These are phyloP conservation scores for Thymelicus lineola DNA, from an alignment of 2,888 invertebrate genomes.

Conservation along the genomic window DNA sequence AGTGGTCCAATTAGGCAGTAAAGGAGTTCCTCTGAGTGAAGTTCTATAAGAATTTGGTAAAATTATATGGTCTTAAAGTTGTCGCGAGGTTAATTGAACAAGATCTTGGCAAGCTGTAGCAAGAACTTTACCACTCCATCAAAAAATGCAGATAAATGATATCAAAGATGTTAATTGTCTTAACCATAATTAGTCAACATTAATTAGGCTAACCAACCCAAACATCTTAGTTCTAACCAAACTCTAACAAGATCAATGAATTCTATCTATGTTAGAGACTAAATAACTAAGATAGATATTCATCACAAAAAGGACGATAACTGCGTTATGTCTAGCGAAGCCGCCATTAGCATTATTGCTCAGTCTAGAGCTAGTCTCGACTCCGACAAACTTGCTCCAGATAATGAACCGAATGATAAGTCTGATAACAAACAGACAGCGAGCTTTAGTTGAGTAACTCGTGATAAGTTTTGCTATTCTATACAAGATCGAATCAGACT, in stretches of 20 bases:
- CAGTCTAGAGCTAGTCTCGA: constrained; percentile 14
- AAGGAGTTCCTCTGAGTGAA: no score
- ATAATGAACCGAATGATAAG: constrained; percentile 24
- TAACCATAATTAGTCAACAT: background rate
- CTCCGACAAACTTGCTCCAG: constrained; percentile 22
- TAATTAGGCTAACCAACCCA: background rate
- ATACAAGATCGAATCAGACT: no score
- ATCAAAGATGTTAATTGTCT: no score
- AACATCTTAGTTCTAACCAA: background rate
- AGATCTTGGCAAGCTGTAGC: no score
- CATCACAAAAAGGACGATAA: constrained; percentile 38
- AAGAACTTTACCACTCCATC: no score
- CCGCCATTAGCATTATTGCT: constrained; percentile 45
- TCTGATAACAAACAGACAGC: constrained; percentile 21
- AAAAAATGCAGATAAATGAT: no score
- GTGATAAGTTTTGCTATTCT: no score
- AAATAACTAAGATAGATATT: constrained; percentile 36
- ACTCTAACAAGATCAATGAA: constrained; percentile 27
- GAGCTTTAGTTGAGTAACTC: constrained; percentile 13
- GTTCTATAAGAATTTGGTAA: no score
- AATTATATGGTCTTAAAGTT: no score
- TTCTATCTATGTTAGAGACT: constrained; percentile 24
- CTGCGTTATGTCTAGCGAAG: constrained; percentile 42
- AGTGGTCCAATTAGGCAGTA: no score
- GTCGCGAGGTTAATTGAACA: no score